A percentile compares a stretch with the other conserved stretches of the same genome.
phyloP scores from a whole-genome alignment of 1,140 invertebrate species.

The Drosophila tani region DNA sequence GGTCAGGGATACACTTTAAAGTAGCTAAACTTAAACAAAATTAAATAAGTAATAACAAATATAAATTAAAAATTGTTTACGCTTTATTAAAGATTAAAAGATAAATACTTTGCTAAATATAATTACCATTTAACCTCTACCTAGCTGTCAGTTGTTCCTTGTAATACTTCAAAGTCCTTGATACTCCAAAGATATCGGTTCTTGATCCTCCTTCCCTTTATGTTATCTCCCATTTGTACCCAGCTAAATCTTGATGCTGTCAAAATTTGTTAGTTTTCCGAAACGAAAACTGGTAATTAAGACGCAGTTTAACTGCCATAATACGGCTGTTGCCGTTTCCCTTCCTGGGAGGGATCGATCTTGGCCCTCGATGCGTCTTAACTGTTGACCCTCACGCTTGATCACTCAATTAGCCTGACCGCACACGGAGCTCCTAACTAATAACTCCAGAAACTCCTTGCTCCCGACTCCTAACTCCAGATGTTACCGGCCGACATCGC shows the following conservation, averaged over 20 bases:
- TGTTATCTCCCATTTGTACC: slow-evolving; percentile 12
- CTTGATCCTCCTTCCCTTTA: not conserved
- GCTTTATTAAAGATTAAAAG: not conserved
- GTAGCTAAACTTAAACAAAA: not conserved
- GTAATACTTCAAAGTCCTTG: slow-evolving; percentile 2
- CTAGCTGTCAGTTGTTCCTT: not conserved
- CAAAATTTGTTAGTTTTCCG: slow-evolving; percentile 54
- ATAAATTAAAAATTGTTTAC: not conserved
- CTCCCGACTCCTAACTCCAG: slow-evolving; percentile 23
- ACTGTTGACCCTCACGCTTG: slow-evolving; percentile 62
- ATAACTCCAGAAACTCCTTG: slow-evolving; percentile 16
- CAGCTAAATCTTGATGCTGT: slow-evolving; percentile 53
- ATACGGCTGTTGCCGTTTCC: slow-evolving; percentile 23
- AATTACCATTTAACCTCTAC: not conserved
- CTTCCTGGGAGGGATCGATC: not conserved
- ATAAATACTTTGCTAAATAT: not conserved
- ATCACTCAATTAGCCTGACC: slow-evolving; percentile 63
- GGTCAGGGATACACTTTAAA: slow-evolving; percentile 4
- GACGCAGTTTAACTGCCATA: slow-evolving; percentile 30
- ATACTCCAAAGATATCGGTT: not conserved
- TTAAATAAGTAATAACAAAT: not conserved
- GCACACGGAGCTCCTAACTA: slow-evolving; percentile 43
- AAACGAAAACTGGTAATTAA: slow-evolving; percentile 48
- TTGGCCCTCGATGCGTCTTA: slow-evolving; percentile 20
- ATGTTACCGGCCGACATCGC: slow-evolving; percentile 43